These are phyloP conservation scores for Vicugna pacos DNA, from an alignment of 2,113 vertebrate species.

Conservation along the genomic window DNA sequence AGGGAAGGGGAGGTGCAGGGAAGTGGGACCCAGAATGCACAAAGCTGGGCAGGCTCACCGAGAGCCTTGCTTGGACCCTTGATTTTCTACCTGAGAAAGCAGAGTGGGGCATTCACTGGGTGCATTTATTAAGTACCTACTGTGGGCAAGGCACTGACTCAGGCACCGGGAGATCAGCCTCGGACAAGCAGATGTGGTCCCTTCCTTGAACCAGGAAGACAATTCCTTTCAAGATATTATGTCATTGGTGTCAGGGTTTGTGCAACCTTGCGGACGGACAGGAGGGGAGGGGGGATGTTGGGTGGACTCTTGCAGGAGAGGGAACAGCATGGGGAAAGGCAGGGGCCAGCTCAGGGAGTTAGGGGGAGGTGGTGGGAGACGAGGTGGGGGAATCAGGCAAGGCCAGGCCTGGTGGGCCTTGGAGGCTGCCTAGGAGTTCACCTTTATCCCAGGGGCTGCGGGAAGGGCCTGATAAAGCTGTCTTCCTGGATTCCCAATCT, in stretches of 20 bases:
- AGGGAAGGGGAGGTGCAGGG: too few relatives aligned
- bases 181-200: neutral
- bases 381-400: neutral
- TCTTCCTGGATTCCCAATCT: neutral
- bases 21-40: neutral
- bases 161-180: neutral
- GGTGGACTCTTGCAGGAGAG: neutral
- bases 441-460: neutral
- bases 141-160: neutral
- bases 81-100: neutral
- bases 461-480: neutral
- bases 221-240: neutral
- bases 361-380: too few relatives aligned
- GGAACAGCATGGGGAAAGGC: neutral
- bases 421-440: neutral
- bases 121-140: neutral
- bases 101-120: neutral
- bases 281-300: neutral
- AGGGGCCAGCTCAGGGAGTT: neutral
- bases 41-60: neutral
- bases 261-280: fast-evolving
- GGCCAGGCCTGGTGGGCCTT: neutral
- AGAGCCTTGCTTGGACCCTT: neutral
- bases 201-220: neutral
- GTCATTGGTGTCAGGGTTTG: neutral